Percentiles rank a stretch among this genome's conserved stretches.
phyloP scores from a whole-genome alignment of 2,797 vertebrate species.

The Melanotaenia boesemani region DNA sequence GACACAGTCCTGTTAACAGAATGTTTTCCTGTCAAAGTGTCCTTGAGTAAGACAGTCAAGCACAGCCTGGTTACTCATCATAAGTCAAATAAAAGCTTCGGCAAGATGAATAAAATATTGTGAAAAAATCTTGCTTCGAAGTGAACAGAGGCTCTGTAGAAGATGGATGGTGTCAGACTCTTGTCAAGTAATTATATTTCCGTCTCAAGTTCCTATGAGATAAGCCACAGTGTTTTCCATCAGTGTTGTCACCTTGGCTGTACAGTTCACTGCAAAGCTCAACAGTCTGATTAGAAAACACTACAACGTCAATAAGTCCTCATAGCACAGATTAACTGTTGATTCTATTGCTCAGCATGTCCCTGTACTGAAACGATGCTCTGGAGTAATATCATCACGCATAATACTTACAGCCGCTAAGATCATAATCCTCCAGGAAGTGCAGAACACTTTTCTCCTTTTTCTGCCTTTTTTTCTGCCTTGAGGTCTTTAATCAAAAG shows the following conservation, averaged over 20 bases:
- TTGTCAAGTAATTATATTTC: slow-evolving; percentile 19
- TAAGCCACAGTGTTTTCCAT: slow-evolving; percentile 8
- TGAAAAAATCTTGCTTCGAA: slow-evolving; percentile 22
- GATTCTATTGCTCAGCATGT: not conserved
- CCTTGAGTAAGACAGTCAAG: slow-evolving; percentile 72
- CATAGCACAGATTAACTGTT: not conserved
- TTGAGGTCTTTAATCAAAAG: too few relatives aligned
- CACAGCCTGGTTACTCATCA: slow-evolving; percentile 60
- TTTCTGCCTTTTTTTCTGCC: not conserved
- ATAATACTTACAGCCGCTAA: not conserved
- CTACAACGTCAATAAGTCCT: not conserved
- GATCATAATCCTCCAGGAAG: not conserved
- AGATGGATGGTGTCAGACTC: not conserved
- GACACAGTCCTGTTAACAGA: slow-evolving; percentile 65
- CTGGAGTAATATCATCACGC: not conserved
- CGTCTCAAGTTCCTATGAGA: not conserved
- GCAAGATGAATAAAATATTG: slow-evolving; percentile 52
- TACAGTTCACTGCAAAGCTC: slow-evolving; percentile 13
- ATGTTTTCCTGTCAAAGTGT: slow-evolving; percentile 73
- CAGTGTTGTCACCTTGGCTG: not conserved
- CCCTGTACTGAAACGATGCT: not conserved
- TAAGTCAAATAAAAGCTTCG: slow-evolving; percentile 46
- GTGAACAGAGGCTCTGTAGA: not conserved
- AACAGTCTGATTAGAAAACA: slow-evolving; percentile 14
- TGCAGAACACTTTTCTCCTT: not conserved